Percentiles rank a stretch among this genome's conserved stretches.
Conservation (phyloP, 2,797 vertebrate species). For the Propithecus deckenii region DNA sequence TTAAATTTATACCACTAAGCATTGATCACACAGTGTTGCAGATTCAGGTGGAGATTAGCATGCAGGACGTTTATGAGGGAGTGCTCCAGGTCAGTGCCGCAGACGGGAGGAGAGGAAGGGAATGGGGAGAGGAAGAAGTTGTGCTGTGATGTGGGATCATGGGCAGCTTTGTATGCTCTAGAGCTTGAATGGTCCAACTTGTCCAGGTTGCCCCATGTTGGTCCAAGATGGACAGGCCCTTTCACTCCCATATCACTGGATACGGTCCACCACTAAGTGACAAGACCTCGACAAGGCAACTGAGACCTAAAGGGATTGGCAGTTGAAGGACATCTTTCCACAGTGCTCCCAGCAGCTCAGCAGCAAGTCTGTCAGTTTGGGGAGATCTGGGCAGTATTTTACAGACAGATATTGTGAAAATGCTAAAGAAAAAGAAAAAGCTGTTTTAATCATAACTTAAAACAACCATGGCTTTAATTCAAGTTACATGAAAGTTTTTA, state of each 20-base stretch:
- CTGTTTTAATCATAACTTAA: neutral
- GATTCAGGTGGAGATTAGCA: neutral
- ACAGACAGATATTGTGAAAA: neutral
- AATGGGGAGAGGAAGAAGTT: neutral
- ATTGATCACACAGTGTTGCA: neutral
- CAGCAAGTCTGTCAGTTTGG: neutral
- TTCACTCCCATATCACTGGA: neutral
- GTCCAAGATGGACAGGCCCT: neutral
- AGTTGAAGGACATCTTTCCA: neutral
- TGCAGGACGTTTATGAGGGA: neutral
- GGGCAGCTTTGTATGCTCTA: neutral
- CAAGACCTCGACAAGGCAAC: neutral
- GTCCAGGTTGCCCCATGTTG: neutral
- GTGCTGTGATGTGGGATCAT: neutral
- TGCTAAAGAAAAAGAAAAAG: neutral
- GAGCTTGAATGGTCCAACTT: neutral
- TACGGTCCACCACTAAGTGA: neutral
- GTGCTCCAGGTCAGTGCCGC: neutral
- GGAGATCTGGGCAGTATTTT: neutral
- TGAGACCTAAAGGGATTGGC: neutral
- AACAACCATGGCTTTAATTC: neutral
- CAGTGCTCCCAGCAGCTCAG: neutral
- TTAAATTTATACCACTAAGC: neutral
- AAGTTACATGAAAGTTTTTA: neutral
- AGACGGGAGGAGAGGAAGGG: neutral